Evolutionary conservation across 2,113 vertebrate genomes (phyloP).

Genomic region (Thryonomys swinderianus): DNA sequence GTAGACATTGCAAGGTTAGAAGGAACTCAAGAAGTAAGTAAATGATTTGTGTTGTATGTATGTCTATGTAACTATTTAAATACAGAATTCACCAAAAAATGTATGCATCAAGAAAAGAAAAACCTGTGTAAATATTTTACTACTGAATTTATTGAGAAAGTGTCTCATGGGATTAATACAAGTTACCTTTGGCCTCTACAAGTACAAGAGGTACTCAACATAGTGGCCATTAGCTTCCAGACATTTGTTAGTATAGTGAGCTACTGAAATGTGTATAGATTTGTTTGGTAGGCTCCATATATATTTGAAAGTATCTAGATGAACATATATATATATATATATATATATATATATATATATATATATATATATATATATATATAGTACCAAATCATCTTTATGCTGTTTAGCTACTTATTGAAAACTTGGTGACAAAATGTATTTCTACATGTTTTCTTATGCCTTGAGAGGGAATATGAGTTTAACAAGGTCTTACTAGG

Average conservation of each 20-base stretch:
- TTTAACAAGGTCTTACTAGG: neutral
- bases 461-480: neutral
- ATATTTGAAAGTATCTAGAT: conserved; percentile 52
- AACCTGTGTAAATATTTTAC: neutral
- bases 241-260: neutral
- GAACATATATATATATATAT: conserved; percentile 50
- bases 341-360: conserved; percentile 14
- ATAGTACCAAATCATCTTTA: conserved; percentile 33
- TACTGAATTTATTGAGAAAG: neutral
- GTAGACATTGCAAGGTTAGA: conserved; percentile 65
- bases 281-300: neutral
- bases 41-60: conserved; percentile 74
- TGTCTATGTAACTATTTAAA: neutral
- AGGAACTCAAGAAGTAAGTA: conserved; percentile 82
- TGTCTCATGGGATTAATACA: neutral
- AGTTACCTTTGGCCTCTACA: neutral
- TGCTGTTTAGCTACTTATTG: conserved; percentile 50
- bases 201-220: neutral
- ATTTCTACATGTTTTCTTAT: conserved; percentile 68
- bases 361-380: conserved; percentile 28
- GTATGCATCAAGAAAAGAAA: neutral
- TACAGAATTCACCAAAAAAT: neutral
- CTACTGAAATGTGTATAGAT: neutral
- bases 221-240: neutral
- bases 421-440: conserved; percentile 44